Evolutionary conservation across 1,140 invertebrate genomes (phyloP).

Genomic region (Eciton burchellii): DNA sequence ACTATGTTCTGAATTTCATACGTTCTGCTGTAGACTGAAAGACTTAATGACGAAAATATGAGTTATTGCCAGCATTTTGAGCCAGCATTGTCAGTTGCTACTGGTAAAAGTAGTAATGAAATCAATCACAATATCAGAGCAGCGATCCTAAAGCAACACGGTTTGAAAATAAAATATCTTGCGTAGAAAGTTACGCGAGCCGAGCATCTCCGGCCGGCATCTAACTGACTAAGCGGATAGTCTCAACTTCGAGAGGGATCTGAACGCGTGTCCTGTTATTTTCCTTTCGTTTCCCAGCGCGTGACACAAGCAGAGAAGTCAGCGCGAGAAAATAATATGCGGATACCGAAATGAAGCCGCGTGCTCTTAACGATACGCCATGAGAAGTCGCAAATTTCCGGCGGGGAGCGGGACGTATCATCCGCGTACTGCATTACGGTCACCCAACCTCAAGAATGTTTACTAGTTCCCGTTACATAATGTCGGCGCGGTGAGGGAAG

Average conservation of each 20-base stretch:
- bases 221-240: neutral
- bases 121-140: neutral
- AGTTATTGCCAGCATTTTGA: conserved; percentile 38
- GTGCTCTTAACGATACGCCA: conserved; percentile 53
- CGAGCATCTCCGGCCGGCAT: neutral
- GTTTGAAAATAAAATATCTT: neutral
- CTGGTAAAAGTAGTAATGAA: conserved; percentile 16
- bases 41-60: conserved; percentile 34
- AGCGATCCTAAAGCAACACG: neutral
- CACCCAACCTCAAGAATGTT: conserved; percentile 69
- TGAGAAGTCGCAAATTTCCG: conserved; percentile 31
- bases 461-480: conserved; percentile 83
- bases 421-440: conserved; percentile 46
- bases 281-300: neutral
- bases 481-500: conserved; percentile 57
- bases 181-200: neutral
- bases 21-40: conserved; percentile 33
- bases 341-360: conserved; percentile 32
- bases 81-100: no score
- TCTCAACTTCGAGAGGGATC: neutral
- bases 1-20: conserved; percentile 36
- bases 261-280: neutral
- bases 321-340: conserved; percentile 17
- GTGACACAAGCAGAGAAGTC: neutral
- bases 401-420: conserved; percentile 21